These are phyloP conservation scores for Amblyteles armatorius DNA, from an alignment of 2,888 invertebrate genomes.

Conservation along the genomic window DNA sequence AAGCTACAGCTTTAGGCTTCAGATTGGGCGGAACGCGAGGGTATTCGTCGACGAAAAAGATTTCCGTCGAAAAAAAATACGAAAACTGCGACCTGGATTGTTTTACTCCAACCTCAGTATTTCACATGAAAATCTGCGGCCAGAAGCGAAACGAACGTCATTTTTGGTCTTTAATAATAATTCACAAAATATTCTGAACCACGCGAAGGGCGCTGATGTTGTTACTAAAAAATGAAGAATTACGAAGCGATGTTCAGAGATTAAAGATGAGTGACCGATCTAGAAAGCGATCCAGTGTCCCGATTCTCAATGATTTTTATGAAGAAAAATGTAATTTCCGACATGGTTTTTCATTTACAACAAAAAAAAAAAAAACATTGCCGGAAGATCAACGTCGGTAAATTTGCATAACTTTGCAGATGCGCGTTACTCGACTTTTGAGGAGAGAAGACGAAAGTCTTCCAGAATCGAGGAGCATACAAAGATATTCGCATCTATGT, in stretches of 20 bases:
- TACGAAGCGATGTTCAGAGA: neutral
- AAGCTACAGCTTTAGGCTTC: too few relatives aligned
- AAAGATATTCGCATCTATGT: slow-evolving; percentile 87
- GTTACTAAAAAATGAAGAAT: neutral
- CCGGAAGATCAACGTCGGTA: neutral
- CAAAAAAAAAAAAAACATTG: too few relatives aligned
- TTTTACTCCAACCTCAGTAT: too few relatives aligned
- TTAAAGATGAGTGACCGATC: slow-evolving; percentile 50
- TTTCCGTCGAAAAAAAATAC: too few relatives aligned
- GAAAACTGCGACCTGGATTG: too few relatives aligned
- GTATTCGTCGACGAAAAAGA: too few relatives aligned
- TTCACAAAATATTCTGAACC: too few relatives aligned
- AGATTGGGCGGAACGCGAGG: too few relatives aligned
- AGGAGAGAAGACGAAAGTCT: slow-evolving; percentile 38
- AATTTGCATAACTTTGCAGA: slow-evolving; percentile 30
- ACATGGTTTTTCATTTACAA: neutral
- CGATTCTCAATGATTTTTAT: slow-evolving; percentile 39
- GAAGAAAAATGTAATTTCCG: slow-evolving; percentile 49
- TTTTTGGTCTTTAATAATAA: too few relatives aligned
- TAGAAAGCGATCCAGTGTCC: slow-evolving; percentile 22
- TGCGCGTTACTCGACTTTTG: slow-evolving; percentile 29
- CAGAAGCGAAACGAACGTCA: too few relatives aligned
- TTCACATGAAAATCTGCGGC: too few relatives aligned
- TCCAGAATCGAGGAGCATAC: slow-evolving; percentile 81
- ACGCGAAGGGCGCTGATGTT: too few relatives aligned